Percentiles rank a stretch among this genome's conserved stretches.
Conservation (phyloP, 2,797 vertebrate species). For the Glossophaga mutica region DNA sequence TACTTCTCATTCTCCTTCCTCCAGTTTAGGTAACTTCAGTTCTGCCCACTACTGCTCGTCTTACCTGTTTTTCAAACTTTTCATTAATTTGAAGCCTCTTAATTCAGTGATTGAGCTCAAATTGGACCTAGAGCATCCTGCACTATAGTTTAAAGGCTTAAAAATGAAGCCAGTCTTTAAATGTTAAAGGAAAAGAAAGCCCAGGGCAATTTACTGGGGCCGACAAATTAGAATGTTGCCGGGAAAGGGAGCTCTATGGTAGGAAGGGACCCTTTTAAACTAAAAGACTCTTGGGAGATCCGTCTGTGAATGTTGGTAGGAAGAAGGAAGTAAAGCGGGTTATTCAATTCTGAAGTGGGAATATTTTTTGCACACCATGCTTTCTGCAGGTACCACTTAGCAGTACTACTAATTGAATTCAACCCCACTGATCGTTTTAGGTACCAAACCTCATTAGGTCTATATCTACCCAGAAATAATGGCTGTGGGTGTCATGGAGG, state of each 20-base stretch:
- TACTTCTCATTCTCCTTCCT: neutral
- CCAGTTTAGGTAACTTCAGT: neutral
- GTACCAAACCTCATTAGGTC: neutral
- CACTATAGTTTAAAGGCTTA: neutral
- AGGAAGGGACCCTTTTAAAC: neutral
- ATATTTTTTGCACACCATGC: neutral
- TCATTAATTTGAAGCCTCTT: neutral
- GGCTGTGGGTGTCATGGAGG: constrained; percentile 40
- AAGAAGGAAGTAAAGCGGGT: neutral
- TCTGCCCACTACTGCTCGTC: neutral
- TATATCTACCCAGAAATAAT: constrained; percentile 4
- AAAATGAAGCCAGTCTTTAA: constrained; percentile 1
- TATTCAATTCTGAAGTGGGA: neutral
- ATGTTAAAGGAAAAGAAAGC: neutral
- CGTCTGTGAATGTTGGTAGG: neutral
- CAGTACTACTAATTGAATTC: constrained; percentile 29
- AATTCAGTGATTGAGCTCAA: neutral
- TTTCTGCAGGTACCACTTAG: constrained; percentile 18
- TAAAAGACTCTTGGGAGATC: neutral
- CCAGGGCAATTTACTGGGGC: neutral
- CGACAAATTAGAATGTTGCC: neutral
- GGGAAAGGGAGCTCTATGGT: neutral
- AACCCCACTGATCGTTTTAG: neutral
- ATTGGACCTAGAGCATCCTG: neutral
- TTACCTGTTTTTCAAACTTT: neutral